A percentile compares a stretch with the other conserved stretches of the same genome.
phyloP scores from a whole-genome alignment of 2,888 invertebrate genomes.

The Cephalotes varians region DNA sequence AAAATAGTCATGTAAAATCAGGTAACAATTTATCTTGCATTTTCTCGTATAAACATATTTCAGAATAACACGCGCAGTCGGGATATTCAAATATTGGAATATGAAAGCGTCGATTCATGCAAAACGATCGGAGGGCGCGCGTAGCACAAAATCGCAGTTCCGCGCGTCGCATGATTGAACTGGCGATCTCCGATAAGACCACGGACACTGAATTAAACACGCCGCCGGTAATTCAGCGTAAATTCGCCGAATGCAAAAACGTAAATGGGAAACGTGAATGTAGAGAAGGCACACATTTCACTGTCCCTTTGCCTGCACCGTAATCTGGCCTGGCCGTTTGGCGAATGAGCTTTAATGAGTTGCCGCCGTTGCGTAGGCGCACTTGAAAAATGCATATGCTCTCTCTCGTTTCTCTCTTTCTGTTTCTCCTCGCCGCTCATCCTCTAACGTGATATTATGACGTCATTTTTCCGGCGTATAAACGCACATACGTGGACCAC shows the following conservation, averaged over 20 bases:
- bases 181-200: slow-evolving; percentile 45
- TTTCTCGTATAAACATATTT: slow-evolving; percentile 47
- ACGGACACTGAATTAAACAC: slow-evolving; percentile 49
- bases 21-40: slow-evolving; percentile 30
- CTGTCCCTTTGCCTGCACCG: not conserved
- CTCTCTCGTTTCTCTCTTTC: slow-evolving; percentile 1
- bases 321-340: slow-evolving; percentile 21
- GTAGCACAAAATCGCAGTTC: slow-evolving; percentile 39
- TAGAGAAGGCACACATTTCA: slow-evolving; percentile 25
- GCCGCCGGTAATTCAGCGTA: slow-evolving; percentile 45
- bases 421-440: slow-evolving; percentile 12
- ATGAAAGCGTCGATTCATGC: slow-evolving; percentile 45
- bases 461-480: slow-evolving; percentile 28
- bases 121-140: slow-evolving; percentile 18
- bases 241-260: slow-evolving; percentile 49
- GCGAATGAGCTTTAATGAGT: slow-evolving; percentile 74
- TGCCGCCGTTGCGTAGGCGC: slow-evolving; percentile 63
- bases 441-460: slow-evolving; percentile 22
- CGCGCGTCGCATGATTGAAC: slow-evolving; percentile 46
- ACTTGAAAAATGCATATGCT: slow-evolving; percentile 65
- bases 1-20: slow-evolving; percentile 50
- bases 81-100: slow-evolving; percentile 46
- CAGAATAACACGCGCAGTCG: slow-evolving; percentile 16
- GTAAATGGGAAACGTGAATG: not conserved
- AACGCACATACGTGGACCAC: slow-evolving; percentile 29